These are phyloP conservation scores for Parascotia fuliginaria DNA, from an alignment of 2,888 invertebrate species.

Conservation along the genomic window DNA sequence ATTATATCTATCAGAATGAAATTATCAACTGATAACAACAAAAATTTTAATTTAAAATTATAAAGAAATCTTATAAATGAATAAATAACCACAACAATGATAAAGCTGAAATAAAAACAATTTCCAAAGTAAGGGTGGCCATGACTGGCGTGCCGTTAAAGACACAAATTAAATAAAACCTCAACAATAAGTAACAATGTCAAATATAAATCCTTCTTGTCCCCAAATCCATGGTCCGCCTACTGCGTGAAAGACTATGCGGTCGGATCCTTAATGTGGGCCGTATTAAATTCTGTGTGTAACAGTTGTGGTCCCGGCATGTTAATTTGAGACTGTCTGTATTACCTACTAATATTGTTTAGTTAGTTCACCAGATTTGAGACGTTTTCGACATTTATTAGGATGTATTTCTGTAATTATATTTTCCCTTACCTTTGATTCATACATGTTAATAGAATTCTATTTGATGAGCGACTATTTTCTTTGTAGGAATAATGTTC, in stretches of 20 bases:
- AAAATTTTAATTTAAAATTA: too few species aligned
- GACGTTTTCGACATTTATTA: slow-evolving; percentile 9
- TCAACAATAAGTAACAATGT: not conserved
- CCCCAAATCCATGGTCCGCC: slow-evolving; percentile 25
- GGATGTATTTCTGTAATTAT: too few species aligned
- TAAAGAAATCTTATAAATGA: too few species aligned
- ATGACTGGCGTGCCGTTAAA: not conserved
- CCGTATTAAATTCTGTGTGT: slow-evolving; percentile 49
- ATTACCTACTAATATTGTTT: slow-evolving; percentile 40
- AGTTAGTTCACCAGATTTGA: slow-evolving; percentile 22
- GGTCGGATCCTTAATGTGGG: slow-evolving; percentile 42
- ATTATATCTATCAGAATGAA: too few species aligned
- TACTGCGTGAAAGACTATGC: slow-evolving; percentile 38
- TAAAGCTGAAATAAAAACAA: too few species aligned
- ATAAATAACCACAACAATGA: not conserved
- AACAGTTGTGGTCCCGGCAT: slow-evolving; percentile 40
- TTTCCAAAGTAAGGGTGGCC: not conserved
- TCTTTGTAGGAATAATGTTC: too few species aligned
- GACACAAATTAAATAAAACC: not conserved
- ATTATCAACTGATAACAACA: too few species aligned
- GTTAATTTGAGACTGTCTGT: slow-evolving; percentile 42
- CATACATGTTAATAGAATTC: too few species aligned
- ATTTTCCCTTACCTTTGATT: too few species aligned
- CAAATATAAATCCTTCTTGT: slow-evolving; percentile 2
- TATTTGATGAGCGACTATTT: too few species aligned